Percentiles rank a stretch among this genome's conserved stretches.
Evolutionary conservation across 1,140 invertebrate species (phyloP).

Genomic region (Plectrocnemia conspersa): DNA sequence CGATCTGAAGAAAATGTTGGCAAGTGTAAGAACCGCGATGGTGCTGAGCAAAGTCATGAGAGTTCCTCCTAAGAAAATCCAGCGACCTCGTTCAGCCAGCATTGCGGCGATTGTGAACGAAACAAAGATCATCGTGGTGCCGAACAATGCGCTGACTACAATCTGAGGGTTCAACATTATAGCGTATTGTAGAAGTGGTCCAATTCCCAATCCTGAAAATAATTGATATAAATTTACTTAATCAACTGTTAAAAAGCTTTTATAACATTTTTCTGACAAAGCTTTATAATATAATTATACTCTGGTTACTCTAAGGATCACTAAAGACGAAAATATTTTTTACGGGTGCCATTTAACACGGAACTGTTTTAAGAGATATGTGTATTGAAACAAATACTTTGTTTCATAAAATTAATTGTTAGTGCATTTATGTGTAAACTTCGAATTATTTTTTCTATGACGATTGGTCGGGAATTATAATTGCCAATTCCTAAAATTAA

Average conservation of each 20-base stretch:
- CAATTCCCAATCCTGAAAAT: conserved; percentile 69
- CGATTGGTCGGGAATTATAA: no score
- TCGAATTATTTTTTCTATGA: no score
- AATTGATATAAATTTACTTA: conserved; percentile 31
- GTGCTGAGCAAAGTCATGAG: conserved; percentile 77
- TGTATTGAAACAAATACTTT: no score
- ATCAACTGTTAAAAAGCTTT: background rate
- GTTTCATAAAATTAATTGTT: no score
- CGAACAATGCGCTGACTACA: conserved; percentile 80
- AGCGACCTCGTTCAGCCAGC: conserved; percentile 77
- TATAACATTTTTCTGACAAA: background rate
- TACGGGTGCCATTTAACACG: no score
- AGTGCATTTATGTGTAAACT: no score
- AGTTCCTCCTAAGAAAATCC: conserved; percentile 77
- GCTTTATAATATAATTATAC: background rate
- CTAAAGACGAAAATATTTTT: no score
- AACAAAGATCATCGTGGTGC: conserved; percentile 82
- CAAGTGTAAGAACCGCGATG: conserved; percentile 70
- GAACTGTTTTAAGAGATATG: no score
- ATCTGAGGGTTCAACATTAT: conserved; percentile 77
- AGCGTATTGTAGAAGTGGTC: conserved; percentile 73
- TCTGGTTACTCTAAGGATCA: no score
- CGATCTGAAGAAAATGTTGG: conserved; percentile 85
- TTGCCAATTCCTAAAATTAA: no score
- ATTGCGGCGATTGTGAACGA: conserved; percentile 86